Base-by-base conservation (phyloP, 2,113 vertebrate species). In the Macaca nemestrina region DNA sequence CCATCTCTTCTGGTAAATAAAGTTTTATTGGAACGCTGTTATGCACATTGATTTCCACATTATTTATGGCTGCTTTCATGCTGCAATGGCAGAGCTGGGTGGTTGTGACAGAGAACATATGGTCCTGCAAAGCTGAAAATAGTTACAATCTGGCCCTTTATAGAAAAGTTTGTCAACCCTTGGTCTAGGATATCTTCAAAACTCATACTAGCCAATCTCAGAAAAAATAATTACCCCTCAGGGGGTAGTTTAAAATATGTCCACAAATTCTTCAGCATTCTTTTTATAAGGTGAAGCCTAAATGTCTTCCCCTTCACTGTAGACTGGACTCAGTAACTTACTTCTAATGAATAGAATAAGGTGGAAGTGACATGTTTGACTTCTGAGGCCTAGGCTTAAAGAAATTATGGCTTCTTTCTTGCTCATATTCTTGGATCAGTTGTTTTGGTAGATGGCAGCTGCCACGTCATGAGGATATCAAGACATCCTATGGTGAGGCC, bases 21-120 rank as follows among this genome's bases (percentile, higher is more conserved):
- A 80, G 35, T 81, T 93, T 90, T 82, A 96, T 7, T 94, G 43
- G 81, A 83, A 86, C 27, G 90, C 40, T 84, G 35, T 38, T 57
- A 45, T 84, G 35, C 20, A 38, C 45, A 55, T 79, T 85, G 10
- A 94, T 78, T 94, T 93, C 76, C 25, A 78, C 55, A 93, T 75
- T 70, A 32, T 23, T 30, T 80, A 12, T 86, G 17, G n/a, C 9
- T 86, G 32, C n/a, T 84, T 80, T 48, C 48, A 88, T 22, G 40
- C 45, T 80, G 82, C 25, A 75, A 43, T 25, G 10, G 30, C 27
- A 81, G 50, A 84, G 30, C 23, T 96, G 32, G 86, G 32, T 35
- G 30, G 35, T 68, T 72, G 11, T 70, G 38, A 96, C 22, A 79
- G n/a, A 93, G 11, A 91, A 64, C 61, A 64, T 32, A 64, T 32